A percentile compares a stretch with the other conserved stretches of the same genome.
Evolutionary conservation across 2,888 invertebrate species (phyloP).

Genomic region (Fabriciana adippe): DNA sequence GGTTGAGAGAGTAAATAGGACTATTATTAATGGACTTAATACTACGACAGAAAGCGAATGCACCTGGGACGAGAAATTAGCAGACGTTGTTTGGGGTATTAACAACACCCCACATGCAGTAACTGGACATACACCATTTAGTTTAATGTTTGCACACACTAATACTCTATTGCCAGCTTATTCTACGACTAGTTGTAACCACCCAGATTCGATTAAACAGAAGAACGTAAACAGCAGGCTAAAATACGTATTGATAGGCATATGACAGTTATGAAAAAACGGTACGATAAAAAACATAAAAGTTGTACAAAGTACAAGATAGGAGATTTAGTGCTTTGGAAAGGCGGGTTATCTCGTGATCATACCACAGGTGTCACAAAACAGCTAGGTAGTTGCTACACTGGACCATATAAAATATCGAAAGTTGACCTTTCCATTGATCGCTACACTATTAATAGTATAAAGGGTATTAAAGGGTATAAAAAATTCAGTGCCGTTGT

Average conservation of each 20-base stretch:
- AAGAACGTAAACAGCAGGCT: constrained; percentile 13
- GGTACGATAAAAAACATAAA: constrained; percentile 28
- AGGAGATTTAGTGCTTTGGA: constrained; percentile 30
- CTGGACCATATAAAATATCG: constrained; percentile 32
- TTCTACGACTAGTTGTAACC: background rate
- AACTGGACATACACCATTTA: constrained; percentile 33
- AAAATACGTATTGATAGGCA: constrained; percentile 25
- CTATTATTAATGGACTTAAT: constrained; percentile 34
- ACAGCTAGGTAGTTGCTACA: constrained; percentile 26
- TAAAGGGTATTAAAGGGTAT: constrained; percentile 29
- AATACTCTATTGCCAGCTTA: constrained; percentile 26
- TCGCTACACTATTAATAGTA: constrained; percentile 29
- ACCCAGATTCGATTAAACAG: too few species aligned
- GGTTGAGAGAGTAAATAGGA: constrained; percentile 37
- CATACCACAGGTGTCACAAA: constrained; percentile 14
- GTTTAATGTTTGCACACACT: constrained; percentile 35
- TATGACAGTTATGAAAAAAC: constrained; percentile 27
- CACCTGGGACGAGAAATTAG: constrained; percentile 34
- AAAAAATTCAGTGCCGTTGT: constrained; percentile 29
- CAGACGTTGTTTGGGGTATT: constrained; percentile 38
- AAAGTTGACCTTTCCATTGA: constrained; percentile 25
- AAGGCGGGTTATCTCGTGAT: constrained; percentile 21
- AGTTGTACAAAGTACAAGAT: constrained; percentile 31
- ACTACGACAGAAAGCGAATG: constrained; percentile 32
- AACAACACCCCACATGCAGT: constrained; percentile 35